Base-by-base conservation (phyloP, 2,113 vertebrate genomes). In the Oryzias curvinotus region DNA sequence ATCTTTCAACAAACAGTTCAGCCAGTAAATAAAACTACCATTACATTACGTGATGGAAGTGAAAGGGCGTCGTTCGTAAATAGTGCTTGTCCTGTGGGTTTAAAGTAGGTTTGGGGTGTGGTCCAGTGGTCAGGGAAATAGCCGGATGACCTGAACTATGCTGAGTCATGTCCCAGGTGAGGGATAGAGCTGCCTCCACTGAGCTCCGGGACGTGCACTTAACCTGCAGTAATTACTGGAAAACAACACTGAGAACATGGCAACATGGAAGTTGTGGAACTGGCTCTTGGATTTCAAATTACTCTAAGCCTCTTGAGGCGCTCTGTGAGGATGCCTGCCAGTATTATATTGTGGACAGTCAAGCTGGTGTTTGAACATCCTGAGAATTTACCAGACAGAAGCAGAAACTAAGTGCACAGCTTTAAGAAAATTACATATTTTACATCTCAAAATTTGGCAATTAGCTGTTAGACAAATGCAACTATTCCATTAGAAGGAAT, bases 211-310 rank as follows among this genome's bases (percentile, higher is more conserved):
- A 87, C 82, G 79, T 84, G 88, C 88, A 90, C 88, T 90, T 90
- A 90, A 90, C 88, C 87, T 89, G 81, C 85, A 87, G 87, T 90
- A 85, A 90, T 90, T 90, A 90, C 88, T 88, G 88, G 87, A 88
- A 36, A 90, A 87, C 87, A 88, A 87, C 85, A 85, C 77, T 80
- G 79, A 84, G 82, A 84, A 88, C 87, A 88, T 75, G 80, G 83
- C 78, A 86, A 87, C 82, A 76, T 83, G 81, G 85, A 86, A 75
- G 79, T 87, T 49, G 63, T 88, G 84, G 71, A 88, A 85, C 78
- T 56, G 80, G 80, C 82, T 82, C 54, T 48, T 85, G 86, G 71
- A 85, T 74, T 86, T 85, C 65, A 84, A 86, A 90, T 87, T 89
- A 83, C 79, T 74, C 74, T 28, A 60, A 66, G 65, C 79, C 84